Percentiles rank a stretch among this genome's conserved stretches.
Evolutionary conservation across 2,888 invertebrate species (phyloP).

Genomic region (Cremastinae sp.): DNA sequence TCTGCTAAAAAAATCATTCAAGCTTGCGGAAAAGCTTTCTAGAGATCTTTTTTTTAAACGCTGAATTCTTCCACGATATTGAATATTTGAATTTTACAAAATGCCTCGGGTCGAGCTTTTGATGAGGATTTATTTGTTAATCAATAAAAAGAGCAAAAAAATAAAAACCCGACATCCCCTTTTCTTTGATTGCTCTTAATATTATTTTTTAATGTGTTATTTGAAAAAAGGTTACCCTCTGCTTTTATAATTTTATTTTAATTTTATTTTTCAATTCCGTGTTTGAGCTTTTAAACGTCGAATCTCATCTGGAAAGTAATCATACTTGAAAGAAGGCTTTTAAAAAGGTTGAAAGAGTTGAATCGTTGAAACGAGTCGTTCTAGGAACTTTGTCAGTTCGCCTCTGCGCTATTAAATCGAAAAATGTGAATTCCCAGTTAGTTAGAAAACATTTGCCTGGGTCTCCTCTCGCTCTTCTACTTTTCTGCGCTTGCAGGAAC

Average conservation of each 20-base stretch:
- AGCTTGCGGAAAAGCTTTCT: no score
- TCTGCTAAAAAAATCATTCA: no score
- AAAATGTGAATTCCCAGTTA: constrained; percentile 28
- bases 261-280: no score
- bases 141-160: no score
- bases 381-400: constrained; percentile 9
- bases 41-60: no score
- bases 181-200: no score
- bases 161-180: no score
- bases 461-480: neutral
- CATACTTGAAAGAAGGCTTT: neutral
- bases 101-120: no score
- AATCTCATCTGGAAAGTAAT: neutral
- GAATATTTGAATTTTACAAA: no score
- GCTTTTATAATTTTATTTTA: neutral
- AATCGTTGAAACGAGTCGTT: constrained; percentile 14
- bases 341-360: constrained; percentile 4
- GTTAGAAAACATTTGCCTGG: constrained; percentile 21
- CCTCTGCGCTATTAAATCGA: constrained; percentile 10
- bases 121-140: no score
- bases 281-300: neutral
- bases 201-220: neutral
- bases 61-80: no score
- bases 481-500: constrained; percentile 3
- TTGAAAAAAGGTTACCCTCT: neutral